Evolutionary conservation across 1,140 invertebrate species (phyloP).

Genomic region (Leptinotarsa undecemlineata): DNA sequence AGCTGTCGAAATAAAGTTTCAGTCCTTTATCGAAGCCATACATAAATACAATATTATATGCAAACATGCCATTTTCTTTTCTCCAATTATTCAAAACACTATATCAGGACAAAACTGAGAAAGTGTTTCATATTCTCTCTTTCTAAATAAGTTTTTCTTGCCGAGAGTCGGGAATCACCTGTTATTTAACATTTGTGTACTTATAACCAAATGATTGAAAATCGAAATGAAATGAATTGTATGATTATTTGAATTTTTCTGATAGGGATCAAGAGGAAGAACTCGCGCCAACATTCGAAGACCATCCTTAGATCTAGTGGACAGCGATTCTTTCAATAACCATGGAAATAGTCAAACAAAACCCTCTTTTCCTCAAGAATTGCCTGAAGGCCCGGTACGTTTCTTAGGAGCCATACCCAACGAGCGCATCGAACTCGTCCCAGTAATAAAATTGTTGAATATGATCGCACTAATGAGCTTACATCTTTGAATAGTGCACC

Average conservation of each 20-base stretch:
- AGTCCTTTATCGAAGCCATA: too few relatives aligned
- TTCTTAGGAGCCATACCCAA: slow-evolving; percentile 64
- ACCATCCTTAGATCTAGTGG: slow-evolving; percentile 75
- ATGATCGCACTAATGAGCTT: slow-evolving; percentile 19
- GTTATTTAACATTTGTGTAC: too few relatives aligned
- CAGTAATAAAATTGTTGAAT: slow-evolving; percentile 40
- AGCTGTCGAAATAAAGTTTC: too few relatives aligned
- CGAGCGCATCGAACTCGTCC: slow-evolving; percentile 56
- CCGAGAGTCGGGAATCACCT: too few relatives aligned
- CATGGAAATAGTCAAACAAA: slow-evolving; percentile 56
- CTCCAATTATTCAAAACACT: too few relatives aligned
- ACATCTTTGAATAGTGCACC: not conserved
- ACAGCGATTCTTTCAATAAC: slow-evolving; percentile 78
- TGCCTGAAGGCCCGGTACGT: slow-evolving; percentile 62
- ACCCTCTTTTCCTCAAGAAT: slow-evolving; percentile 58
- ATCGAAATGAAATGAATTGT: too few relatives aligned
- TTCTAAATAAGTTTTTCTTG: too few relatives aligned
- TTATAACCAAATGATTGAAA: too few relatives aligned
- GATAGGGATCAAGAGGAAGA: slow-evolving; percentile 48
- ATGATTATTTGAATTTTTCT: slow-evolving; percentile 9
- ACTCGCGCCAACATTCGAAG: slow-evolving; percentile 60
- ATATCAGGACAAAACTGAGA: too few relatives aligned
- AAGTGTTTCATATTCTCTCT: too few relatives aligned
- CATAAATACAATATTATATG: too few relatives aligned
- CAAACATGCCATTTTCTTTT: too few relatives aligned